These are phyloP conservation scores for Aplysina aerophoba DNA, from an alignment of 37 sponge, comb jelly and placozoan genomes.

Conservation along the genomic window DNA sequence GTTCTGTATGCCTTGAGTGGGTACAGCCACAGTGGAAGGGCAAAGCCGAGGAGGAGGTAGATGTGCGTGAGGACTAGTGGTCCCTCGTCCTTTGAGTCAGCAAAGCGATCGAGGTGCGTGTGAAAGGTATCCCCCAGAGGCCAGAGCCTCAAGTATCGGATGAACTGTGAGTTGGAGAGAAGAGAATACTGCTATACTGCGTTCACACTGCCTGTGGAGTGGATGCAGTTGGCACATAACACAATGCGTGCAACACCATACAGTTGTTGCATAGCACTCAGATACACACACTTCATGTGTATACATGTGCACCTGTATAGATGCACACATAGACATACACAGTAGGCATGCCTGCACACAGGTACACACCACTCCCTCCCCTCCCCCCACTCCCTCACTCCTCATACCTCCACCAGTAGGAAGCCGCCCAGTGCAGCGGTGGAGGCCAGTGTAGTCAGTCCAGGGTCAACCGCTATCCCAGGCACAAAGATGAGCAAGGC, in stretches of 20 bases:
- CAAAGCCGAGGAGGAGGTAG: constrained; percentile 87
- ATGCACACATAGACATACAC: constrained; percentile 25
- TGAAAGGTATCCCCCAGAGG: constrained; percentile 74
- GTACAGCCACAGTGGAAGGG: constrained; percentile 84
- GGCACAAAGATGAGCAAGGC: constrained; percentile 69
- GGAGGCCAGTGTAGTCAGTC: constrained; percentile 54
- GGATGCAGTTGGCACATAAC: background rate
- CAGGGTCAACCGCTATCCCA: constrained; percentile 56
- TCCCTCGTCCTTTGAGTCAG: constrained; percentile 68
- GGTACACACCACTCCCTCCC: too few species aligned
- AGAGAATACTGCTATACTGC: too few species aligned
- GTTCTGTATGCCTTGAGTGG: constrained; percentile 44
- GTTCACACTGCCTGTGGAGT: background rate
- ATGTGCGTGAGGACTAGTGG: constrained; percentile 77
- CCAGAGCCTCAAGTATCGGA: constrained; percentile 72
- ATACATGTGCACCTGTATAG: background rate
- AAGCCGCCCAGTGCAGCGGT: constrained; percentile 42
- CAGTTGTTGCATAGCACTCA: background rate
- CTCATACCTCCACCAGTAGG: constrained; percentile 60
- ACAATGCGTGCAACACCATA: background rate
- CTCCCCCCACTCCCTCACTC: background rate
- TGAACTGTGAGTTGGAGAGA: constrained; percentile 45
- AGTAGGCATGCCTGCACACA: constrained; percentile 30
- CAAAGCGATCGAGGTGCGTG: constrained; percentile 46
- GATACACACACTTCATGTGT: too few species aligned